These are phyloP conservation scores for Polyommatus icarus DNA, from an alignment of 2,888 invertebrate genomes.

Conservation along the genomic window DNA sequence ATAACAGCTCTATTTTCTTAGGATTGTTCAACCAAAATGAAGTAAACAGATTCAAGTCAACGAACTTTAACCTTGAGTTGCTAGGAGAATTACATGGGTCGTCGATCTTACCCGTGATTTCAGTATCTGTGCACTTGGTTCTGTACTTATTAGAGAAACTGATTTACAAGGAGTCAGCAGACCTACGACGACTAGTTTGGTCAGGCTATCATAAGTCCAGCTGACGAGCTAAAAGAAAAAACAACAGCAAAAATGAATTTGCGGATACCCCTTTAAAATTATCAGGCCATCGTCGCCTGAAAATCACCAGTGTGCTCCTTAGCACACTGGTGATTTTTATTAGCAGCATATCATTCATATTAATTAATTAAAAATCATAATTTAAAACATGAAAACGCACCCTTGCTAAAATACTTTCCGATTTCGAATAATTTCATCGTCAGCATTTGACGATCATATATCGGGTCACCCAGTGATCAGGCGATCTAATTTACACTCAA, in stretches of 20 bases:
- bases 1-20: not conserved
- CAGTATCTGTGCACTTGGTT: not conserved
- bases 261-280: too few species aligned
- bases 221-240: too few species aligned
- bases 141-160: not conserved
- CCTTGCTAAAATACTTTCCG: not conserved
- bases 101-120: not conserved
- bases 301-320: too few species aligned
- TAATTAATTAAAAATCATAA: not conserved
- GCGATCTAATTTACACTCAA: not conserved
- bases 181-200: not conserved
- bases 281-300: too few species aligned
- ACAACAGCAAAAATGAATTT: too few species aligned
- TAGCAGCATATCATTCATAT: too few species aligned
- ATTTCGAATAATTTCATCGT: not conserved
- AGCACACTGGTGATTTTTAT: too few species aligned
- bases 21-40: not conserved
- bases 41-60: not conserved
- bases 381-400: not conserved
- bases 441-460: not conserved
- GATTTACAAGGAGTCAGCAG: not conserved
- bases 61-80: not conserved
- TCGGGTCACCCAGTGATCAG: not conserved
- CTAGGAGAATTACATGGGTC: not conserved
- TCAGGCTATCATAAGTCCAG: too few species aligned